These are phyloP conservation scores for Synaphobranchus kaupii DNA, from an alignment of 2,797 vertebrate species.

Conservation along the genomic window DNA sequence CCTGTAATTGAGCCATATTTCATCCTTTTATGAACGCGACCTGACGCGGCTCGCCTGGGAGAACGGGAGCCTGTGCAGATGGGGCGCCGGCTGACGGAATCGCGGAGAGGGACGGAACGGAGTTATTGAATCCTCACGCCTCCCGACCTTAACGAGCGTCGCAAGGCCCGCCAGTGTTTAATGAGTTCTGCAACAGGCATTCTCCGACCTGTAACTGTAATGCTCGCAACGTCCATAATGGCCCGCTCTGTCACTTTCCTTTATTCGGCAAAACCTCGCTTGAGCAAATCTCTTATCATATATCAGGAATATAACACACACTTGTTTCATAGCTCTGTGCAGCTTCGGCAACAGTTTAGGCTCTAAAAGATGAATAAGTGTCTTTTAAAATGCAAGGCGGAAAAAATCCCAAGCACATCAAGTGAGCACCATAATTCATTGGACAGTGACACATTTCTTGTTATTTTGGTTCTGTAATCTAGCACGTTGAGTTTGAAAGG, in stretches of 20 bases:
- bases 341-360: background rate
- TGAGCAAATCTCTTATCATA: background rate
- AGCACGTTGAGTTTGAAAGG: too few relatives aligned
- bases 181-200: background rate
- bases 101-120: background rate
- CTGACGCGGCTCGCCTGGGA: background rate
- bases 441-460: too few relatives aligned
- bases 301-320: background rate
- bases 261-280: background rate
- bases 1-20: constrained; percentile 12
- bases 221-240: background rate
- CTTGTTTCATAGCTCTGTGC: background rate
- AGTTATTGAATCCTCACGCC: background rate
- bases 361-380: background rate
- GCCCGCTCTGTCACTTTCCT: background rate
- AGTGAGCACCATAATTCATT: too few relatives aligned
- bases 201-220: background rate
- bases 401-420: background rate
- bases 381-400: background rate
- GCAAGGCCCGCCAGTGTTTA: background rate
- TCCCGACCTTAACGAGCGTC: background rate
- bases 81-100: background rate
- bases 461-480: too few relatives aligned
- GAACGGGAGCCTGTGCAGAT: background rate
- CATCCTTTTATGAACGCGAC: background rate